Evolutionary conservation across 2,797 vertebrate genomes (phyloP).

Genomic region (Xiphophorus birchmanni): DNA sequence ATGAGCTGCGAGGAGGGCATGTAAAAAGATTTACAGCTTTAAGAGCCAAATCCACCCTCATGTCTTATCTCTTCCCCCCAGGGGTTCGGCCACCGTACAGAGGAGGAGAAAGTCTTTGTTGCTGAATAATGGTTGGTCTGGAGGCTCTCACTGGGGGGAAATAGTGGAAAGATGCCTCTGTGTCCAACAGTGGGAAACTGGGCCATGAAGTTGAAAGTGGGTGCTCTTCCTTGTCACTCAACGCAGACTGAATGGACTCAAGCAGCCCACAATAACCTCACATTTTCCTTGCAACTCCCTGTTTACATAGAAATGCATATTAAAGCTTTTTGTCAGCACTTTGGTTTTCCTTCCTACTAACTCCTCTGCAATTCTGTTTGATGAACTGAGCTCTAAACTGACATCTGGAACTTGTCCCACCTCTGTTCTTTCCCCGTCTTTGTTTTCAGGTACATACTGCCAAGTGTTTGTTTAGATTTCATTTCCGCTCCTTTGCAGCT

Average conservation of each 20-base stretch:
- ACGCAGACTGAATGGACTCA: slow-evolving; percentile 14
- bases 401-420: slow-evolving; percentile 29
- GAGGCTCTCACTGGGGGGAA: slow-evolving; percentile 53
- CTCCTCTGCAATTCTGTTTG: slow-evolving; percentile 31
- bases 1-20: slow-evolving; percentile 55
- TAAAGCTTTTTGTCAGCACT: slow-evolving; percentile 37
- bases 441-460: slow-evolving; percentile 37
- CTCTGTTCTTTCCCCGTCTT: slow-evolving; percentile 1
- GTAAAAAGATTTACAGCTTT: slow-evolving; percentile 71
- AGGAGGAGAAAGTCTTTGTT: slow-evolving; percentile 61
- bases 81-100: slow-evolving; percentile 62
- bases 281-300: slow-evolving; percentile 40
- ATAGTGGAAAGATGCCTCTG: slow-evolving; percentile 52
- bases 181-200: slow-evolving; percentile 59
- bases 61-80: slow-evolving; percentile 57
- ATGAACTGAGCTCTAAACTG: slow-evolving; percentile 22
- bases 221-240: slow-evolving; percentile 39
- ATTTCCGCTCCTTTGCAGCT: slow-evolving; percentile 38
- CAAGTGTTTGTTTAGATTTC: slow-evolving; percentile 35
- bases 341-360: slow-evolving; percentile 22
- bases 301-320: slow-evolving; percentile 23
- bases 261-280: slow-evolving; percentile 29
- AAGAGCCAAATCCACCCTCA: slow-evolving; percentile 64
- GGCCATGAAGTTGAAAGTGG: slow-evolving; percentile 64
- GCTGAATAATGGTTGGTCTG: slow-evolving; percentile 55